These are phyloP conservation scores for Tyrophagus putrescentiae DNA, from an alignment of 1,140 invertebrate species.

Conservation along the genomic window DNA sequence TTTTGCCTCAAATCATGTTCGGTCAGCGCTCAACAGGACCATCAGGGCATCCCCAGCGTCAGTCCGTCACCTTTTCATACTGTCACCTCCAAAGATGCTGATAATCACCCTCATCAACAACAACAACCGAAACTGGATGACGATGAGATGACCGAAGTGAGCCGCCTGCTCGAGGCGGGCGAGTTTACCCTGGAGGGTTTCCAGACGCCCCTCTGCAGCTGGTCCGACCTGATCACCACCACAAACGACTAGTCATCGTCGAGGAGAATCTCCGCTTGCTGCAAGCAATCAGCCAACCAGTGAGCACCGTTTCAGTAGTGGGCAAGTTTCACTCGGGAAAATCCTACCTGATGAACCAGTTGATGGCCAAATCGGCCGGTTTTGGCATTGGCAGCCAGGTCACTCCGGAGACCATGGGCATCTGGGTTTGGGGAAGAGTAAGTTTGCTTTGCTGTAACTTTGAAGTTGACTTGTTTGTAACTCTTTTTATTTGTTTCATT, in stretches of 20 bases:
- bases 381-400: slow-evolving; percentile 27
- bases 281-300: slow-evolving; percentile 21
- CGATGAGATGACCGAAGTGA: too few relatives aligned
- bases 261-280: slow-evolving; percentile 25
- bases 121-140: too few relatives aligned
- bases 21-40: too few relatives aligned
- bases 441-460: neutral
- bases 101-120: too few relatives aligned
- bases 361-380: slow-evolving; percentile 27
- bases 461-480: slow-evolving; percentile 4
- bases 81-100: too few relatives aligned
- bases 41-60: too few relatives aligned
- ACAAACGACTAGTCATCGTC: slow-evolving; percentile 24
- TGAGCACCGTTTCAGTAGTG: slow-evolving; percentile 26
- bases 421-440: slow-evolving; percentile 29
- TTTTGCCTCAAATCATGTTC: too few relatives aligned
- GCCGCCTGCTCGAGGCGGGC: too few relatives aligned
- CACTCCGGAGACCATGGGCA: slow-evolving; percentile 27
- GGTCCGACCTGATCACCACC: slow-evolving; percentile 23
- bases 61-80: too few relatives aligned
- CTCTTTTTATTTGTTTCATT: slow-evolving; percentile 16
- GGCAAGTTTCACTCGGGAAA: slow-evolving; percentile 29
- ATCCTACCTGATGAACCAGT: slow-evolving; percentile 28
- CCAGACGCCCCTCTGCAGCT: slow-evolving; percentile 25
- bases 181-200: too few relatives aligned